A percentile compares a stretch with the other conserved stretches of the same genome.
Conservation (phyloP, 2,888 invertebrate genomes). For the Melanostoma mellinum region DNA sequence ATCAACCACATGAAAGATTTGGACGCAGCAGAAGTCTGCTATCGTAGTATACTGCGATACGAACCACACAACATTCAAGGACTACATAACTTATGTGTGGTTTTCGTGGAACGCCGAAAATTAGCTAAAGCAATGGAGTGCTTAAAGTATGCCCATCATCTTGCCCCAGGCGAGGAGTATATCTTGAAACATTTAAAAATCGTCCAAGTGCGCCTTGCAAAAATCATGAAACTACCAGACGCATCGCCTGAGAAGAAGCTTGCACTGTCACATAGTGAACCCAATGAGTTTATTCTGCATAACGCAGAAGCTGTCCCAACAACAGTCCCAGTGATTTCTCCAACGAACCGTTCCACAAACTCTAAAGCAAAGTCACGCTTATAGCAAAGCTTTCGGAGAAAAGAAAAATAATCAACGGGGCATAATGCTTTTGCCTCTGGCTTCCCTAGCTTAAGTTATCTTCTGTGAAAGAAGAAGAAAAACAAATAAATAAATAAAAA, state of each 20-base stretch:
- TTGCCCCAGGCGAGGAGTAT: slow-evolving; percentile 96
- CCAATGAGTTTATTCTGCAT: slow-evolving; percentile 78
- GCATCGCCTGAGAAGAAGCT: slow-evolving; percentile 78
- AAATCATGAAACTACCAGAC: slow-evolving; percentile 79
- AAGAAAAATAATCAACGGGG: slow-evolving; percentile 20
- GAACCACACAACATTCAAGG: slow-evolving; percentile 97
- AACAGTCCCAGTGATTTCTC: slow-evolving; percentile 35
- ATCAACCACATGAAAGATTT: slow-evolving; percentile 97
- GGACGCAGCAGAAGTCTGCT: slow-evolving; percentile 97
- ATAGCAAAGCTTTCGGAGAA: slow-evolving; percentile 52
- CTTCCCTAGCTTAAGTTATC: slow-evolving; percentile 46
- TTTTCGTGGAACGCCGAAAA: slow-evolving; percentile 95
- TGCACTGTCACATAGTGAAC: slow-evolving; percentile 80
- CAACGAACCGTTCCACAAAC: slow-evolving; percentile 61
- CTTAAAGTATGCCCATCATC: slow-evolving; percentile 88
- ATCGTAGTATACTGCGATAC: slow-evolving; percentile 91
- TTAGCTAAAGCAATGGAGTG: slow-evolving; percentile 93
- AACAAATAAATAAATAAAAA: no score
- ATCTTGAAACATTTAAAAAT: slow-evolving; percentile 94
- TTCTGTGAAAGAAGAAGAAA: slow-evolving; percentile 51
- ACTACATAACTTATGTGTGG: slow-evolving; percentile 97
- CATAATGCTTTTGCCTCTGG: slow-evolving; percentile 1
- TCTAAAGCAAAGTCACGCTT: slow-evolving; percentile 47
- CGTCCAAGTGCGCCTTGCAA: slow-evolving; percentile 83
- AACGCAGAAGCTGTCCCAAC: not conserved